Evolutionary conservation across 2,888 invertebrate species (phyloP).

Genomic region (Mythimna pallens): DNA sequence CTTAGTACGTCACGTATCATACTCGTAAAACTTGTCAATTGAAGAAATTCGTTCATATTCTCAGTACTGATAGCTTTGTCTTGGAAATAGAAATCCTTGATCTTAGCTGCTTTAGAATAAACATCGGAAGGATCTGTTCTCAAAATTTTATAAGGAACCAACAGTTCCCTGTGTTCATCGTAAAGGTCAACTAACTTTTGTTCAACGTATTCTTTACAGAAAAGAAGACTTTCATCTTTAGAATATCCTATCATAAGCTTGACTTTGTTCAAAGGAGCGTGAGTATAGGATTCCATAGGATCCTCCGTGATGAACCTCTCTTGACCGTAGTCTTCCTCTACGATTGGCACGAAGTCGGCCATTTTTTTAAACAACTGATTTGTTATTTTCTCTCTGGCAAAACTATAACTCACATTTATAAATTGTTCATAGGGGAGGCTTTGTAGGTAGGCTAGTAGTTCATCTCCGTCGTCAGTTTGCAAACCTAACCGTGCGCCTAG

Average conservation of each 20-base stretch:
- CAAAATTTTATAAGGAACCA: constrained; percentile 26
- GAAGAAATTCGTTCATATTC: constrained; percentile 26
- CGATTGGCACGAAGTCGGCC: constrained; percentile 27
- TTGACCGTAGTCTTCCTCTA: constrained; percentile 44
- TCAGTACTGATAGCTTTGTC: constrained; percentile 17
- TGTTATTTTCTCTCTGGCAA: constrained; percentile 15
- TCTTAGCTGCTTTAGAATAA: not conserved
- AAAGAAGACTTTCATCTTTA: constrained; percentile 22
- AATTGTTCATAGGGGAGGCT: constrained; percentile 25
- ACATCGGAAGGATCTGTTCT: not conserved
- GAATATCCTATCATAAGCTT: constrained; percentile 33
- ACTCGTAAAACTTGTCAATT: not conserved
- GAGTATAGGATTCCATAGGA: not conserved
- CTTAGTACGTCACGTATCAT: not conserved
- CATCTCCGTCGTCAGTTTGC: constrained; percentile 18
- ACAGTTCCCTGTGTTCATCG: not conserved
- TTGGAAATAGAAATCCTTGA: constrained; percentile 24
- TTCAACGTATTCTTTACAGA: not conserved
- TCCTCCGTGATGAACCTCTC: constrained; percentile 14
- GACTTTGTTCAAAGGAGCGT: constrained; percentile 26
- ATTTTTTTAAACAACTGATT: constrained; percentile 36
- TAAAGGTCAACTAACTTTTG: not conserved
- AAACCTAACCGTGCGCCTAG: constrained; percentile 39
- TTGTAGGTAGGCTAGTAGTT: constrained; percentile 36
- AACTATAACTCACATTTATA: constrained; percentile 17